phyloP scores from a whole-genome alignment of 37 sponge, comb jelly and placozoan species.

The Lycopodina hypogea region DNA sequence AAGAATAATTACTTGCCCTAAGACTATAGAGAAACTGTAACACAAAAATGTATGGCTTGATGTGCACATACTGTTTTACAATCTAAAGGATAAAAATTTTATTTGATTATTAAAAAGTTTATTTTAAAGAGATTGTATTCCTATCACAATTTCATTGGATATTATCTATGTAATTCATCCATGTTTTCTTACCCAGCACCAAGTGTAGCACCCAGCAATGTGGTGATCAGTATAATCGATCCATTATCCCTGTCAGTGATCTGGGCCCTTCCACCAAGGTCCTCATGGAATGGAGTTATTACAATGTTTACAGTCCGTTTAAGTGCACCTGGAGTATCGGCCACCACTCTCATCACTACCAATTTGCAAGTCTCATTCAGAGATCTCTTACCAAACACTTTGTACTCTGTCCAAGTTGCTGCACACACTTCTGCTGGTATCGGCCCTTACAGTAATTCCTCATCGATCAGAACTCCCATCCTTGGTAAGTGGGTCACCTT shows the following conservation, averaged over 20 bases:
- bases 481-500: conserved; percentile 20
- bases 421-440: conserved; percentile 1
- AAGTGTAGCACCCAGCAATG: conserved; percentile 13
- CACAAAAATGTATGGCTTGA: too few species aligned
- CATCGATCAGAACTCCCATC: background rate
- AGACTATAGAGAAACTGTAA: too few species aligned
- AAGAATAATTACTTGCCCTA: too few species aligned
- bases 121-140: too few species aligned
- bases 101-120: too few species aligned
- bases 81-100: too few species aligned
- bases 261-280: conserved; percentile 20
- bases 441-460: background rate
- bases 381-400: background rate
- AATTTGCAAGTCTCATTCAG: background rate
- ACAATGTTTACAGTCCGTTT: conserved; percentile 13
- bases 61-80: too few species aligned
- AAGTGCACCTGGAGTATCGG: too few species aligned
- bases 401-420: background rate
- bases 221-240: background rate
- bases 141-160: too few species aligned
- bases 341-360: background rate
- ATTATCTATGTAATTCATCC: too few species aligned
- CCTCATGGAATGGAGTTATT: conserved; percentile 34
- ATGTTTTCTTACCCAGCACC: too few species aligned
- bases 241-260: conserved; percentile 1